Evolutionary conservation across 2,888 invertebrate species (phyloP).

Genomic region (Agonum fuliginosum): DNA sequence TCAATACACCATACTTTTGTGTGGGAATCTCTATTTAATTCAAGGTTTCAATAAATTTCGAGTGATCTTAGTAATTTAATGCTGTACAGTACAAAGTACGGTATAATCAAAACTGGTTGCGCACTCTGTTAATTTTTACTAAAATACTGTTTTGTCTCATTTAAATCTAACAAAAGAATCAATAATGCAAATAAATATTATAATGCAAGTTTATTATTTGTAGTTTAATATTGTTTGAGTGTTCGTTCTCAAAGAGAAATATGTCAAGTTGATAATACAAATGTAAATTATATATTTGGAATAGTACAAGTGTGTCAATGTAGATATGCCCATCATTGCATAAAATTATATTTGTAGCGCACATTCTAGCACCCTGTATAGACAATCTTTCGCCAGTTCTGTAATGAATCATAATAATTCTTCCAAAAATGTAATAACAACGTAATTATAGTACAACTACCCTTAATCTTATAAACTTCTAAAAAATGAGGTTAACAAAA

Average conservation of each 20-base stretch:
- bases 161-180: conserved; percentile 36
- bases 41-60: conserved; percentile 12
- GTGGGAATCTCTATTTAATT: conserved; percentile 38
- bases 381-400: conserved; percentile 4
- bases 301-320: conserved; percentile 58
- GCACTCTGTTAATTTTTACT: conserved; percentile 42
- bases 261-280: conserved; percentile 48
- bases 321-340: conserved; percentile 50
- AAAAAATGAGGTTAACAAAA: not conserved
- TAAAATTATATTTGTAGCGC: conserved; percentile 54
- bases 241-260: conserved; percentile 26
- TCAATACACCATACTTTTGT: conserved; percentile 50
- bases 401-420: conserved; percentile 25
- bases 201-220: conserved; percentile 54
- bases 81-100: conserved; percentile 54
- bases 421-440: conserved; percentile 31
- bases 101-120: conserved; percentile 46
- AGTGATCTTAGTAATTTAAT: conserved; percentile 16
- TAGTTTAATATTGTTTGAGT: conserved; percentile 46
- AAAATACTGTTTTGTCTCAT: conserved; percentile 25
- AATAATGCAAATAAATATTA: conserved; percentile 52
- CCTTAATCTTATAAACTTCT: conserved; percentile 7
- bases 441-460: conserved; percentile 32
- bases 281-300: conserved; percentile 59
- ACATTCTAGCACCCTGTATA: conserved; percentile 57